These are phyloP conservation scores for Paralichthys olivaceus DNA, from an alignment of 2,113 vertebrate species.

Conservation along the genomic window DNA sequence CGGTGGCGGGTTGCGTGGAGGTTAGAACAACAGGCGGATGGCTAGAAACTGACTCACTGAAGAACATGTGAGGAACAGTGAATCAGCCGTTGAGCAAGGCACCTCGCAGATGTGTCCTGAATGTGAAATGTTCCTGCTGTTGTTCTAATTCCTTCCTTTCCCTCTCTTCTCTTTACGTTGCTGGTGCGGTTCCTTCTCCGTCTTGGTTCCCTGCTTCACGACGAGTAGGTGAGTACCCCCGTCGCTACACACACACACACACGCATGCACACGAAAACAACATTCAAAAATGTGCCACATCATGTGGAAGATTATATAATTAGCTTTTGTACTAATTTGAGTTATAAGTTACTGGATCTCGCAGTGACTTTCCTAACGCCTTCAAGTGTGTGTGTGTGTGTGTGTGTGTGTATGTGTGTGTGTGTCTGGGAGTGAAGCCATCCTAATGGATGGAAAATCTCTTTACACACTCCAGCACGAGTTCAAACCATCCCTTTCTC, in stretches of 20 bases:
- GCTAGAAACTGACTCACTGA: not conserved
- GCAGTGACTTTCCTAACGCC: slow-evolving; percentile 20
- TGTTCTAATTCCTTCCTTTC: slow-evolving; percentile 3
- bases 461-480: slow-evolving; percentile 56
- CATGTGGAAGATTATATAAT: slow-evolving; percentile 11
- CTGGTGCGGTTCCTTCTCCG: slow-evolving; percentile 2
- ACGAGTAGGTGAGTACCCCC: slow-evolving; percentile 49
- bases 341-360: slow-evolving; percentile 24
- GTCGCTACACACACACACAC: not conserved
- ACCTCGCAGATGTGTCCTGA: not conserved
- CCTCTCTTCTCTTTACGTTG: slow-evolving; percentile 4
- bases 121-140: not conserved
- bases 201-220: not conserved
- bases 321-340: slow-evolving; percentile 6
- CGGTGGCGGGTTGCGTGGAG: not conserved
- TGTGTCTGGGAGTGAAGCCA: slow-evolving; percentile 42
- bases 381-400: slow-evolving; percentile 7
- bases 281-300: not conserved
- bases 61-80: not conserved
- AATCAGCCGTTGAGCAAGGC: not conserved
- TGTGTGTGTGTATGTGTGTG: slow-evolving; percentile 11
- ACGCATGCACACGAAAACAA: not conserved
- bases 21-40: slow-evolving; percentile 13
- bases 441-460: slow-evolving; percentile 73
- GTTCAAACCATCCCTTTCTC: slow-evolving; percentile 45